Base-by-base conservation (phyloP, 2,797 vertebrate genomes). In the Bothrops alternatus region DNA sequence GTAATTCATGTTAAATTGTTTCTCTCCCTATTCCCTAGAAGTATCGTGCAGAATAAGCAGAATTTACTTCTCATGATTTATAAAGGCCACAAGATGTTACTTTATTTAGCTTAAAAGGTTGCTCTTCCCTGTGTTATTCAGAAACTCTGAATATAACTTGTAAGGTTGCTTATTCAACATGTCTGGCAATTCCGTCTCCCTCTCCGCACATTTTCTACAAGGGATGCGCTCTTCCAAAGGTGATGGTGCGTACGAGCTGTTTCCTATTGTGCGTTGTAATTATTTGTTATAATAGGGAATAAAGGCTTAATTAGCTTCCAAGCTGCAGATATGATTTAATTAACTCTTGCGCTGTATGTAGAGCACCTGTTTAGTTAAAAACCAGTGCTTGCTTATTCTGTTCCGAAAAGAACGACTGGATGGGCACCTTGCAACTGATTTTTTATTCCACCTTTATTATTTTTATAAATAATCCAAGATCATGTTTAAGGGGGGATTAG, bases 291-390 rank as follows among this genome's bases (percentile, higher is more conserved):
- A 96, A 93, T 94, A 90, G 89, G 91, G 95, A 96, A 97, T 97
- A 97, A 96, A 97, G 92, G 96, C 96, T 96, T 97, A 97, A 97
- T 97, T 97, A 96, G 95, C 95, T 96, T 97, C 96, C 95, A 96
- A 95, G 95, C 94, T 96, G 94, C 93, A 96, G 96, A 96, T 96
- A 97, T 95, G 95, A 97, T 96, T 96, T 96, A 97, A 97, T 97
- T 97, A 97, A 95, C 95, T 97, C 95, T 96, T 95, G 95, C 93
- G 94, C 95, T 94, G 94, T 91, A 95, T 94, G 93, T 93, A 95
- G 95, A 96, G 95, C 96, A 97, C 96, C 96, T 97, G 96, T 96
- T 94, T 96, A 26, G 32, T 93, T 93, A 94, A 95, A 95, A 96
- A 96, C 95, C 94, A 93, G 94, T 93, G 92, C 69, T 63, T 89